Conservation (phyloP, 2,888 invertebrate species). For the Chironomus tentans region DNA sequence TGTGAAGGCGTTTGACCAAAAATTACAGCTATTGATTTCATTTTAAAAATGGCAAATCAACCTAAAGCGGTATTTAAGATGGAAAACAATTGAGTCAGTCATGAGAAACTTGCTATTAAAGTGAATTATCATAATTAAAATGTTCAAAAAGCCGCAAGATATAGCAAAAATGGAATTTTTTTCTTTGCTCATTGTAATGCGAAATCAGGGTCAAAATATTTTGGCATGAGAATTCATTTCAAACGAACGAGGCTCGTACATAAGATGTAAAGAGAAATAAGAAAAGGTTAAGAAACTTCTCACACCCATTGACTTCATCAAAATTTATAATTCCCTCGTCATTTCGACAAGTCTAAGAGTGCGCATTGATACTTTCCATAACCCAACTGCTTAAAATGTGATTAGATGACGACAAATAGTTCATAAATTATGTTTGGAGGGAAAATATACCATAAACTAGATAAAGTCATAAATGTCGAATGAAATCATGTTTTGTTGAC, state of each 20-base stretch:
- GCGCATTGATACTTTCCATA: not conserved
- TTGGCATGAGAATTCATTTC: not conserved
- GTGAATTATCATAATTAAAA: conserved; percentile 10
- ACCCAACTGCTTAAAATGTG: not conserved
- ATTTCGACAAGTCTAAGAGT: not conserved
- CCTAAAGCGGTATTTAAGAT: conserved; percentile 5
- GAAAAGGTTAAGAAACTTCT: not conserved
- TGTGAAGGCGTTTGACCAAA: conserved; percentile 18
- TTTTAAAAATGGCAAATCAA: conserved; percentile 3
- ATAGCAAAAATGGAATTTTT: not conserved
- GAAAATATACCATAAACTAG: conserved; percentile 10
- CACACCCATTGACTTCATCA: not conserved
- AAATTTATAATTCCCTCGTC: not conserved
- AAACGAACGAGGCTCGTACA: not conserved
- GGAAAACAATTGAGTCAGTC: not conserved
- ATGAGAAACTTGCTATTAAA: conserved; percentile 4
- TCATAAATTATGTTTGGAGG: conserved; percentile 16
- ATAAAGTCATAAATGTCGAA: conserved; percentile 21
- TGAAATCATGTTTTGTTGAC: not conserved
- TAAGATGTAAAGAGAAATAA: not conserved
- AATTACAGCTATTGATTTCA: conserved; percentile 23
- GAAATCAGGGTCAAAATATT: conserved; percentile 4
- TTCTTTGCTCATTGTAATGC: not conserved
- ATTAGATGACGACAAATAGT: conserved; percentile 2
- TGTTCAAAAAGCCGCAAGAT: not conserved